phyloP scores from a whole-genome alignment of 2,888 invertebrate genomes.

The Terebella lapidaria region DNA sequence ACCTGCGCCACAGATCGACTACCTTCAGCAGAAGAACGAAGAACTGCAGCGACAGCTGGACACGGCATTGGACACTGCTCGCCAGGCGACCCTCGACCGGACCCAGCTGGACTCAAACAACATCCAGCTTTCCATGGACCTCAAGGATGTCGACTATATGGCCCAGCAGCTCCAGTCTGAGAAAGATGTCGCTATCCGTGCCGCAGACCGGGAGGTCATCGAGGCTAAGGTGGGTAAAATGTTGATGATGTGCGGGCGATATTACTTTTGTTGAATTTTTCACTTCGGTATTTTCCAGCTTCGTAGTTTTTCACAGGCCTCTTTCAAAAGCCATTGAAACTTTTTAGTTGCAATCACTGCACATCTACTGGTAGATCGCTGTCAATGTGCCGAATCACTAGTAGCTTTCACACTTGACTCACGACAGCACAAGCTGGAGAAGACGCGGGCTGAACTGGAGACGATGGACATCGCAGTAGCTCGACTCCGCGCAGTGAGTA shows the following conservation, averaged over 20 bases:
- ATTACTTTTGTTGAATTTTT: conserved; percentile 2
- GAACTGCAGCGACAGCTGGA: conserved; percentile 45
- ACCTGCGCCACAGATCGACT: conserved; percentile 43
- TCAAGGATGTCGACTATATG: conserved; percentile 41
- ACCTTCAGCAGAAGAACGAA: conserved; percentile 50
- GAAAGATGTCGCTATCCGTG: conserved; percentile 40
- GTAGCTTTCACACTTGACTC: no score
- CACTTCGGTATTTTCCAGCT: no score
- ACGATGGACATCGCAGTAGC: conserved; percentile 41
- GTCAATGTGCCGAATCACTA: no score
- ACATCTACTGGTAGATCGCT: no score
- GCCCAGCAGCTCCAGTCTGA: conserved; percentile 44
- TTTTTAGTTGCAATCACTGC: no score
- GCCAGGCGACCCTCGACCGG: conserved; percentile 28
- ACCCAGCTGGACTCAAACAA: conserved; percentile 29
- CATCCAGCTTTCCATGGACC: conserved; percentile 37
- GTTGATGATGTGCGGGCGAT: no score
- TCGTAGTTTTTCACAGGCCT: no score
- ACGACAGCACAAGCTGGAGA: conserved; percentile 38
- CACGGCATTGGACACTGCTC: conserved; percentile 20
- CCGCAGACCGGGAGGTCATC: conserved; percentile 44
- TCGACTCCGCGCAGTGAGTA: conserved; percentile 28
- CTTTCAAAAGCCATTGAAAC: no score
- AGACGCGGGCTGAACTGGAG: conserved; percentile 45
- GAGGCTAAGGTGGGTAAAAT: conserved; percentile 42